Evolutionary conservation across 2,797 vertebrate species (phyloP), one percentile per base, ranked within the genome.

Genomic region (Prunella strophiata): DNA sequence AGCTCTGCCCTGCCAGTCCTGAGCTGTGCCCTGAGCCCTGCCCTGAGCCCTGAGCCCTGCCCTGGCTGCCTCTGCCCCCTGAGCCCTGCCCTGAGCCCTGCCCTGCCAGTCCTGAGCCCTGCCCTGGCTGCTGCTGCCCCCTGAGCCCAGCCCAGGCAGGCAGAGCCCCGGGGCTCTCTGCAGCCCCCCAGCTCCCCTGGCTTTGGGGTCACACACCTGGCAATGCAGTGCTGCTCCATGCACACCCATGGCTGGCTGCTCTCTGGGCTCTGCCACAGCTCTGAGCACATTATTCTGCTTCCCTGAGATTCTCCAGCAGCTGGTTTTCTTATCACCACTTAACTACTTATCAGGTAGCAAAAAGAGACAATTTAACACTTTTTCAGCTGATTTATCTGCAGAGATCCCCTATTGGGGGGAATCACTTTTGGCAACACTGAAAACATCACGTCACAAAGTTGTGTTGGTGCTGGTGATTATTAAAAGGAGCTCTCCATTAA

Each of bases 261-360:
- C 17, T 66, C 80, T 85, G 96, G 55, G 78, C 92, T 88, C 95
- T 82, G 66, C 48, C 55, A 77, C 88, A 87, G 29, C 92, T 45
- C 83, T 83, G 77, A 97, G 81, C 14, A 89, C 95, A 65, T 96
- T 82, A 93, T 79, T 81, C 74, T 95, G 92, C 91, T 96, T 85
- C 87, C 94, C 75, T 73, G 87, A 84, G 75, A 96, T 79, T 91
- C 85, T 89, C 96, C 92, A 91, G 87, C 91, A 94, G 75, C 61
- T 87, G 17, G 91, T 97, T 96, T 96, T 89, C 92, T 95, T 96
- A 94, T 95, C 88, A 78, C 38, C 88, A 55, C 58, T 89, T 97
- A 97, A 97, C 96, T 97, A n/a, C n/a, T 98, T 97, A 97, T 94
- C 96, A 97, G 94, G 89, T 85, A 95, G 91, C 90, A 91, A 86